Conservation (phyloP, 1,140 invertebrate genomes). For the Cyphomyrmex costatus region DNA sequence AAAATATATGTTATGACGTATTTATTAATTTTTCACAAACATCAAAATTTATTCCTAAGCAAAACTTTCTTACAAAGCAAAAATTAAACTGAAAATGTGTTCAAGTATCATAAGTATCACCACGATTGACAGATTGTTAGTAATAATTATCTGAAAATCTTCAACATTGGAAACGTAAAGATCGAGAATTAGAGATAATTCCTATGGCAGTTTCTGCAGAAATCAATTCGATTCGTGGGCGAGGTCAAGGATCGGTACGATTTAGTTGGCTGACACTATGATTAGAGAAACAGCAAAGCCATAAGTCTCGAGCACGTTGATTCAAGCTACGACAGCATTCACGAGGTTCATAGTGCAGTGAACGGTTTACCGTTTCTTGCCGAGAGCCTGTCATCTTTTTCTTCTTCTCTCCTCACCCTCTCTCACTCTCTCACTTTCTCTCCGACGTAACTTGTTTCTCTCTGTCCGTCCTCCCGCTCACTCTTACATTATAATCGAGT, state of each 20-base stretch:
- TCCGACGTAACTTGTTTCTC: not conserved
- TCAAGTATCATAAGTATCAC: not conserved
- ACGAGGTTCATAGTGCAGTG: constrained; percentile 57
- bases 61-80: not conserved
- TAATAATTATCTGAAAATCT: constrained; percentile 7
- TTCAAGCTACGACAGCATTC: constrained; percentile 53
- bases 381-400: constrained; percentile 37
- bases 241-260: constrained; percentile 58
- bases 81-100: not conserved
- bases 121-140: not conserved
- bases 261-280: constrained; percentile 52
- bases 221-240: constrained; percentile 42
- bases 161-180: not conserved
- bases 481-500: constrained; percentile 44
- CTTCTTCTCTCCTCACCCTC: too few species aligned
- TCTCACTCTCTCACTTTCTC: not conserved
- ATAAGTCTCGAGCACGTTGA: not conserved
- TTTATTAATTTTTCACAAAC: not conserved
- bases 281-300: not conserved
- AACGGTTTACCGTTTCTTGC: constrained; percentile 73
- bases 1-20: not conserved
- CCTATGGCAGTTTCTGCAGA: constrained; percentile 5
- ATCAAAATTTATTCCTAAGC: not conserved
- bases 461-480: constrained; percentile 43
- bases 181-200: not conserved